These are phyloP conservation scores for Drosophila prosaltans DNA, from an alignment of 1,140 invertebrate genomes.

Conservation along the genomic window DNA sequence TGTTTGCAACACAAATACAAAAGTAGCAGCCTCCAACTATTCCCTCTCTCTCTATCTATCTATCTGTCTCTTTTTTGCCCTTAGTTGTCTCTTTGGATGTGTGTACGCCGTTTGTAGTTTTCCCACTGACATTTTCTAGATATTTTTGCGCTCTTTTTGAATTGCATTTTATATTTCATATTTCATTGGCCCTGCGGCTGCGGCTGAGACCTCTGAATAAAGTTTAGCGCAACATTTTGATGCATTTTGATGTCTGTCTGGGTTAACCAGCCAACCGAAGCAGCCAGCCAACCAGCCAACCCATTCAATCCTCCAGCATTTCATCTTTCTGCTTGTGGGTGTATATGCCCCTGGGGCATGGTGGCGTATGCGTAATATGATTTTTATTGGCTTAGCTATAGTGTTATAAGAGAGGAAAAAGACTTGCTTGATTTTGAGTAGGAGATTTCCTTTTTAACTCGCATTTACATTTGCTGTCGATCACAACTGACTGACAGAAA, in stretches of 20 bases:
- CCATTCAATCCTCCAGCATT: background rate
- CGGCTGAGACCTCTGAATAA: slow-evolving; percentile 51
- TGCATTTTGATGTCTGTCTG: slow-evolving; percentile 65
- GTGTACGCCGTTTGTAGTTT: slow-evolving; percentile 12
- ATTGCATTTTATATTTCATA: slow-evolving; percentile 62
- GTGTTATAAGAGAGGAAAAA: slow-evolving; percentile 35
- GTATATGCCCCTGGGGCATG: slow-evolving; percentile 21
- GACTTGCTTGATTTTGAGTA: slow-evolving; percentile 3
- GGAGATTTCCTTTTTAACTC: slow-evolving; percentile 18
- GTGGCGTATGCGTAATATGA: slow-evolving; percentile 74
- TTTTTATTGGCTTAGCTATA: slow-evolving; percentile 72
- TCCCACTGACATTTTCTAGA: slow-evolving; percentile 33
- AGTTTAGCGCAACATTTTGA: slow-evolving; percentile 77
- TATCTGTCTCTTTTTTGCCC: slow-evolving; percentile 5
- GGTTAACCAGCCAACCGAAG: slow-evolving; percentile 5
- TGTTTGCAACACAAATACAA: slow-evolving; percentile 52
- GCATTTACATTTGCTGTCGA: slow-evolving; percentile 4
- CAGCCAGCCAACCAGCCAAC: slow-evolving; percentile 4
- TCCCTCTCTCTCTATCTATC: background rate
- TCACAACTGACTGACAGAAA: slow-evolving; percentile 5
- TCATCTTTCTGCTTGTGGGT: background rate
- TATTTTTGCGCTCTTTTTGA: slow-evolving; percentile 43
- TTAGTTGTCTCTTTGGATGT: slow-evolving; percentile 3
- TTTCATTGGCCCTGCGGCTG: slow-evolving; percentile 61
- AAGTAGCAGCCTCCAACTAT: slow-evolving; percentile 12